phyloP scores from a whole-genome alignment of 1,140 invertebrate genomes.

The Pseudoatta argentina region DNA sequence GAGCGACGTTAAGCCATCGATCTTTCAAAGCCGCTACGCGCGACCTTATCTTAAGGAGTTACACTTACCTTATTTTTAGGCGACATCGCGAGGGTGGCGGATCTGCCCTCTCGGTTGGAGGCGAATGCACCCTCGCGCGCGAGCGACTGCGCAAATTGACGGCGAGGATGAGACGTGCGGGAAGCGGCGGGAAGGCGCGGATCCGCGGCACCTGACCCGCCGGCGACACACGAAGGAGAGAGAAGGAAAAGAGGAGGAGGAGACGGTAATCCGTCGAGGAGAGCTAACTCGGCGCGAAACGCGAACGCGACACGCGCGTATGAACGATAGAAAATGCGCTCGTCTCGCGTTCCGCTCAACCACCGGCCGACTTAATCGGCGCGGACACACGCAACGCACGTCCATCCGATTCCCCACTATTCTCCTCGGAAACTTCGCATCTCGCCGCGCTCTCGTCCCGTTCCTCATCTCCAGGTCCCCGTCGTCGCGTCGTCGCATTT shows the following conservation, averaged over 20 bases:
- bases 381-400: slow-evolving; percentile 45
- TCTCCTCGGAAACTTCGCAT: slow-evolving; percentile 61
- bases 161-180: not conserved
- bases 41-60: not conserved
- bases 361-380: slow-evolving; percentile 75
- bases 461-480: not conserved
- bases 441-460: slow-evolving; percentile 40
- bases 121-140: slow-evolving; percentile 64
- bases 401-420: slow-evolving; percentile 74
- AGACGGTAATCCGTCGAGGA: not conserved
- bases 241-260: not conserved
- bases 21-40: not conserved
- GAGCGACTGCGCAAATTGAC: not conserved
- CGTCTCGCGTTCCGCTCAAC: slow-evolving; percentile 62
- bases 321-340: slow-evolving; percentile 75
- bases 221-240: not conserved
- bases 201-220: slow-evolving; percentile 63
- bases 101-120: slow-evolving; percentile 22
- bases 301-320: slow-evolving; percentile 65
- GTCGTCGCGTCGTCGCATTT: not conserved
- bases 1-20: not conserved
- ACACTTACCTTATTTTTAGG: slow-evolving; percentile 78
- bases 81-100: slow-evolving; percentile 65
- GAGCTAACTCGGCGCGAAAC: slow-evolving; percentile 28
- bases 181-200: not conserved